Evolutionary conservation across 2,797 vertebrate species (phyloP).

Genomic region (Peromyscus nudipes): DNA sequence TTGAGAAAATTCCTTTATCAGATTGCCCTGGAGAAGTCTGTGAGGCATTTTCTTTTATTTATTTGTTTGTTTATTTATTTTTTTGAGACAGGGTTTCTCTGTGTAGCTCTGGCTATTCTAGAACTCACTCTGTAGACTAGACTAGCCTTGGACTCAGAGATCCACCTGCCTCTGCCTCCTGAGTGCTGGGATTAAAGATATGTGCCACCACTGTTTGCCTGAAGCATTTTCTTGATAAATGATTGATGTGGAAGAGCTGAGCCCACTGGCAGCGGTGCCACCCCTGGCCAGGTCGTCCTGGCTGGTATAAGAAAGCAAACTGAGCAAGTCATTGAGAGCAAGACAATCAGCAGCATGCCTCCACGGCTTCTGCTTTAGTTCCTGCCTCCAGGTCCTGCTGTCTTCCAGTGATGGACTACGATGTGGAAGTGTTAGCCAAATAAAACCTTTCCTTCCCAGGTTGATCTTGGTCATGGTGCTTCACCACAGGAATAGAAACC

Average conservation of each 20-base stretch:
- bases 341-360: background rate
- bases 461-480: background rate
- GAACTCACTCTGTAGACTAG: background rate
- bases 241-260: background rate
- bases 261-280: background rate
- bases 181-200: background rate
- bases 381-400: background rate
- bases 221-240: background rate
- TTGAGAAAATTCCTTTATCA: background rate
- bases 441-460: background rate
- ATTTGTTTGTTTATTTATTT: too few relatives aligned
- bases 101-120: background rate
- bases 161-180: background rate
- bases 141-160: background rate
- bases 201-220: background rate
- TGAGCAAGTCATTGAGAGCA: background rate
- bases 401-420: background rate
- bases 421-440: background rate
- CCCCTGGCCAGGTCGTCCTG: background rate
- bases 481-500: background rate
- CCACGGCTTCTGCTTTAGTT: background rate
- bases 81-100: background rate
- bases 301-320: background rate
- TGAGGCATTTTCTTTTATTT: too few relatives aligned
- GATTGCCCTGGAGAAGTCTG: too few relatives aligned